phyloP scores from a whole-genome alignment of 2,113 vertebrate species.

The Trogon surrucura region DNA sequence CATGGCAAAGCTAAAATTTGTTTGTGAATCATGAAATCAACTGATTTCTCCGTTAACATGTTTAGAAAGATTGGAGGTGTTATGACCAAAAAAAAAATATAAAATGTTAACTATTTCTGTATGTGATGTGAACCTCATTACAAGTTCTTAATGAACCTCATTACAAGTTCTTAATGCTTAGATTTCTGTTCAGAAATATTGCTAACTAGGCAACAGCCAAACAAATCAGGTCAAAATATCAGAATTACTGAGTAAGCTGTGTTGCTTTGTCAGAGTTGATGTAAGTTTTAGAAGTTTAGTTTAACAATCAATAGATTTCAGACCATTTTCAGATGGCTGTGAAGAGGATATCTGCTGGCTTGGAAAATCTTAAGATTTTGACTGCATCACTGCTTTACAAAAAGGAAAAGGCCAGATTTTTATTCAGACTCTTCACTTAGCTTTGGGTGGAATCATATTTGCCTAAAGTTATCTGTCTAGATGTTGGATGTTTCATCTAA shows the following conservation, averaged over 20 bases:
- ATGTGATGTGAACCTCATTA: neutral
- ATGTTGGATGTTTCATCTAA: neutral
- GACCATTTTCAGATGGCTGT: neutral
- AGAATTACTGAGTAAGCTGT: neutral
- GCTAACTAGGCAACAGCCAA: neutral
- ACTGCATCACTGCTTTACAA: neutral
- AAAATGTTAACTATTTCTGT: neutral
- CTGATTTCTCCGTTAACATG: neutral
- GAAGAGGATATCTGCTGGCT: neutral
- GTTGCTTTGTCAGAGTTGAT: neutral
- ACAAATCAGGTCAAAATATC: neutral
- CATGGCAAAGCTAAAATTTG: neutral
- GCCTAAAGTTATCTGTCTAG: neutral
- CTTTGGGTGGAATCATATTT: neutral
- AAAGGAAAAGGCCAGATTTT: neutral
- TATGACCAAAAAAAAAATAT: neutral
- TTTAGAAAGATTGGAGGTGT: neutral
- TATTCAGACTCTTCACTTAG: neutral
- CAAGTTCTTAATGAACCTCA: neutral
- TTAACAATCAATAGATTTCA: neutral
- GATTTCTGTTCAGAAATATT: neutral
- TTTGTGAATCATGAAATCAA: neutral
- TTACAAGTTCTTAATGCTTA: neutral
- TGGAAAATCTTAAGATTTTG: neutral
- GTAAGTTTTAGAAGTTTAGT: neutral